Conservation (phyloP, 2,113 vertebrate species). For the Colius striatus region DNA sequence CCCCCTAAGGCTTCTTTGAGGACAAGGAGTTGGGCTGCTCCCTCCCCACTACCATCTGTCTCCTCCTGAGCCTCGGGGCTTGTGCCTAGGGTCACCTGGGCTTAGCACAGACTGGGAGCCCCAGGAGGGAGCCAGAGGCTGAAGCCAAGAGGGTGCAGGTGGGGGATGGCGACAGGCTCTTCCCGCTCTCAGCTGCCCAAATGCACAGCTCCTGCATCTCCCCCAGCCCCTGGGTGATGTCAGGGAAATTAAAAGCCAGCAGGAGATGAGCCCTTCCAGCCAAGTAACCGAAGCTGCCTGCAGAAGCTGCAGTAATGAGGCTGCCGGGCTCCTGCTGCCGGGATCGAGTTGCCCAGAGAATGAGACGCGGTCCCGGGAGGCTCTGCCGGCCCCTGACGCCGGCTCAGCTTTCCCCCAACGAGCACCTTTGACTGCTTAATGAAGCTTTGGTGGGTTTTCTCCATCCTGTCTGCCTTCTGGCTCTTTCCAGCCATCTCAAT, state of each 20-base stretch:
- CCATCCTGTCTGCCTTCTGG: not conserved
- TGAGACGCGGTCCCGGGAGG: slow-evolving; percentile 15
- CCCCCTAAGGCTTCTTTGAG: not conserved
- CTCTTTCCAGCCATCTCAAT: not conserved
- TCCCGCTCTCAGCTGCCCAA: not conserved
- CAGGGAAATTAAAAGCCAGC: slow-evolving; percentile 38
- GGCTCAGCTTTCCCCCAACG: slow-evolving; percentile 66
- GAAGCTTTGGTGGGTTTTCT: slow-evolving; percentile 23
- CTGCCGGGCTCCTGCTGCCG: slow-evolving; percentile 4
- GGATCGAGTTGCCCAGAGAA: slow-evolving; percentile 64
- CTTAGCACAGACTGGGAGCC: fast-evolving
- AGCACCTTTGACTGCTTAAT: slow-evolving; percentile 37
- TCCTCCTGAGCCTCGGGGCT: not conserved
- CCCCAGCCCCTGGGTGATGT: not conserved
- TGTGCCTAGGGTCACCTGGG: fast-evolving
- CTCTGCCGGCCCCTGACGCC: not conserved
- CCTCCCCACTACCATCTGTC: not conserved
- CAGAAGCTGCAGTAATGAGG: slow-evolving; percentile 40
- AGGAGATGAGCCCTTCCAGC: slow-evolving; percentile 9
- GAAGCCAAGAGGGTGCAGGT: not conserved
- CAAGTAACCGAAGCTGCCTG: slow-evolving; percentile 27
- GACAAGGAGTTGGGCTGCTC: not conserved
- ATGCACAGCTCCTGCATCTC: not conserved
- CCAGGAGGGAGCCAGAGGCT: not conserved
- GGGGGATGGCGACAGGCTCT: not conserved